These are phyloP conservation scores for Pocillopora verrucosa DNA, from an alignment of 64 coral and sea anemone species.

Conservation along the genomic window DNA sequence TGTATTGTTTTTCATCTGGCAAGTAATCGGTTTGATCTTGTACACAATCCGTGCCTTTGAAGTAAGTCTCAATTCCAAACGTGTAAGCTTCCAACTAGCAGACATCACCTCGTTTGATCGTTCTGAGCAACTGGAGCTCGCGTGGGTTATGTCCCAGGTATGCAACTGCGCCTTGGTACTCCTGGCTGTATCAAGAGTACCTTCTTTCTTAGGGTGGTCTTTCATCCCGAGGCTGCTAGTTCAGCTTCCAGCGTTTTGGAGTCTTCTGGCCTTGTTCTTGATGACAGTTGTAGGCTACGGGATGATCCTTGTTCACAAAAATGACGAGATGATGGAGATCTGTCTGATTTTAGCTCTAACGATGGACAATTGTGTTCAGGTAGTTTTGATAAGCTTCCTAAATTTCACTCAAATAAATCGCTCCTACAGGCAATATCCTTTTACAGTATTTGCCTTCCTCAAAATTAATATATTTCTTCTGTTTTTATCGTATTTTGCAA, in stretches of 20 bases:
- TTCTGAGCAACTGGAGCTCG: background rate
- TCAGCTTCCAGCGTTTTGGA: constrained; percentile 20
- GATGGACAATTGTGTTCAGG: background rate
- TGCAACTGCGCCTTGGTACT: background rate
- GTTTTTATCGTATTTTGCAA: constrained; percentile 9
- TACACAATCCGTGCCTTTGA: constrained; percentile 11
- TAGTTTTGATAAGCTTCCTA: background rate
- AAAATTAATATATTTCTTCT: constrained; percentile 12
- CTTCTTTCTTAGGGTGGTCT: background rate
- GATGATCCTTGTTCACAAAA: background rate
- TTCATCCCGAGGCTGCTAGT: background rate
- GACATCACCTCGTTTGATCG: background rate
- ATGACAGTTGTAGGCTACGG: background rate
- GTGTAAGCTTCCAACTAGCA: background rate
- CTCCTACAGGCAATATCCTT: background rate
- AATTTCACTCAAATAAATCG: constrained; percentile 26
- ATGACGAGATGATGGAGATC: background rate
- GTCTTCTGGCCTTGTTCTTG: background rate
- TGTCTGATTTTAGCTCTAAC: background rate
- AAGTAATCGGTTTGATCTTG: constrained; percentile 7
- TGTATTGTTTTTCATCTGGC: background rate
- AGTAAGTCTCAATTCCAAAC: background rate
- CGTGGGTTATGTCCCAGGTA: background rate
- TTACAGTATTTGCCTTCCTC: constrained; percentile 6
- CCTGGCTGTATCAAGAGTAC: constrained; percentile 5